Evolutionary conservation across 2,113 vertebrate species (phyloP).

Genomic region (Mormyrus lacerda): DNA sequence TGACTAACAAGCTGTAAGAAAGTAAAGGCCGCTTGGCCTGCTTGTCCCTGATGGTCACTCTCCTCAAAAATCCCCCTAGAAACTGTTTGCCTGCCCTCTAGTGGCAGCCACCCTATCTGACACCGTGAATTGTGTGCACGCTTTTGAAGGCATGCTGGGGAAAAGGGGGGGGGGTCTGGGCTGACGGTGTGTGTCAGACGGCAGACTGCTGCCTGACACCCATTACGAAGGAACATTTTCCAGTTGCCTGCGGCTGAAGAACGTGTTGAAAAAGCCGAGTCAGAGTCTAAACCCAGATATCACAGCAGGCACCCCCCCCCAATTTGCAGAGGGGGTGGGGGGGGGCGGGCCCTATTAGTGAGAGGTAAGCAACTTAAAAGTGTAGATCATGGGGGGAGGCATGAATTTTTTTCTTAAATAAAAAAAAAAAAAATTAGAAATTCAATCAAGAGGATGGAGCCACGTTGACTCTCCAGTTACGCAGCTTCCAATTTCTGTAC

Average conservation of each 20-base stretch:
- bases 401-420: neutral
- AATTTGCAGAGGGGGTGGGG: neutral
- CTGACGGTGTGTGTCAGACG: neutral
- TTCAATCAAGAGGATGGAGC: neutral
- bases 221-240: neutral
- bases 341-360: neutral
- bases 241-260: neutral
- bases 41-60: neutral
- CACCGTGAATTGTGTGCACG: neutral
- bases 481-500: neutral
- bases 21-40: neutral
- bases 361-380: neutral
- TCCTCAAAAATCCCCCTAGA: conserved; percentile 26
- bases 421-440: neutral
- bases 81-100: conserved; percentile 61
- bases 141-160: neutral
- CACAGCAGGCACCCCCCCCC: neutral
- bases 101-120: conserved; percentile 33
- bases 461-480: neutral
- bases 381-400: neutral
- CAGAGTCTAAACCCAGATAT: neutral
- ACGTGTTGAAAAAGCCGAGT: neutral
- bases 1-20: neutral
- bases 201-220: neutral
- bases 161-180: neutral